Percentiles rank a stretch among this genome's conserved stretches.
Evolutionary conservation across 2,113 vertebrate genomes (phyloP).

Genomic region (Solea senegalensis): DNA sequence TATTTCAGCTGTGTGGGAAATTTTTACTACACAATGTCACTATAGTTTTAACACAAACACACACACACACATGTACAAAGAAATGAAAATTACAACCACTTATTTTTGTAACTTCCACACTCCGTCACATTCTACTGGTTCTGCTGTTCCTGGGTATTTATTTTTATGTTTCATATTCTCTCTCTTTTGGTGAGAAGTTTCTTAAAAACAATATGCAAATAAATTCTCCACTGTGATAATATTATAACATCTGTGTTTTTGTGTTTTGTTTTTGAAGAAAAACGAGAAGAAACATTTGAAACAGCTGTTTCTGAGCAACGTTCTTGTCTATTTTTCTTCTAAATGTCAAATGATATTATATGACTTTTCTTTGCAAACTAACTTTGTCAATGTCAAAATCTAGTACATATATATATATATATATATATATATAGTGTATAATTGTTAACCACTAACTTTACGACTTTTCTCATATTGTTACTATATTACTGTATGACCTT

Average conservation of each 20-base stretch:
- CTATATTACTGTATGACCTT: no score
- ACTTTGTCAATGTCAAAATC: no score
- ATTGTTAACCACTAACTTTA: no score
- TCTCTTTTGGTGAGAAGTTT: conserved; percentile 64
- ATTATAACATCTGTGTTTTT: background rate
- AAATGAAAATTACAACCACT: background rate
- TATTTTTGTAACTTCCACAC: conserved; percentile 52
- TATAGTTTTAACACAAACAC: no score
- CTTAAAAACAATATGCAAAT: conserved; percentile 43
- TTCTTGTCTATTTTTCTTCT: no score
- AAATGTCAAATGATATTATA: no score
- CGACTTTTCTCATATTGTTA: no score
- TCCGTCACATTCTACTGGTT: conserved; percentile 26
- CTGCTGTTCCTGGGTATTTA: conserved; percentile 65
- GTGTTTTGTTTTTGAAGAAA: background rate
- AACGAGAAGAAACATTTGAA: no score
- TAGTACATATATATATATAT: no score
- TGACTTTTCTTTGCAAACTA: no score
- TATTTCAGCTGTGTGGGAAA: conserved; percentile 13
- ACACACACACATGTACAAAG: background rate
- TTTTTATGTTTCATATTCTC: conserved; percentile 50
- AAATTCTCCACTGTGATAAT: conserved; percentile 46
- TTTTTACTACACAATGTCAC: background rate
- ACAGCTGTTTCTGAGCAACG: background rate
- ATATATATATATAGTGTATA: no score